A percentile compares a stretch with the other conserved stretches of the same genome.
phyloP scores from a whole-genome alignment of 2,113 vertebrate species.

The Eclectus roratus region DNA sequence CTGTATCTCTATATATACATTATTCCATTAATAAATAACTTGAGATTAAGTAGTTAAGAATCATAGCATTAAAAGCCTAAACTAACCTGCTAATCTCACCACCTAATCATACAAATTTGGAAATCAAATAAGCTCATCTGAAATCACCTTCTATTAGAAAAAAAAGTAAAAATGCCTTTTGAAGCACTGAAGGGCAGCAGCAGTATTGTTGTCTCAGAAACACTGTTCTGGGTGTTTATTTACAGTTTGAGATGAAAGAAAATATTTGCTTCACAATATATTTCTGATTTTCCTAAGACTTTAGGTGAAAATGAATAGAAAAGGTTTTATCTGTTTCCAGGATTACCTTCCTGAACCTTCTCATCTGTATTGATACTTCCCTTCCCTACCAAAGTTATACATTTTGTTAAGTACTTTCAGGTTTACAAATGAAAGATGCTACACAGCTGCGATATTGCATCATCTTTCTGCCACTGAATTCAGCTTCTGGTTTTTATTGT shows the following conservation, averaged over 20 bases:
- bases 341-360: not conserved
- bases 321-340: not conserved
- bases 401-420: not conserved
- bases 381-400: not conserved
- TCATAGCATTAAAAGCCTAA: not conserved
- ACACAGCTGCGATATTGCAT: not conserved
- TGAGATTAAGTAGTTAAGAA: not conserved
- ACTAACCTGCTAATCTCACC: not conserved
- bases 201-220: not conserved
- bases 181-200: not conserved
- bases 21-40: not conserved
- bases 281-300: not conserved
- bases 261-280: not conserved
- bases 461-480: not conserved
- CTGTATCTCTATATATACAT: rapidly evolving
- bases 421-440: not conserved
- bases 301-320: not conserved
- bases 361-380: not conserved
- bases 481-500: not conserved
- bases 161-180: not conserved
- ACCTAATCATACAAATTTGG: not conserved
- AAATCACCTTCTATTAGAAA: not conserved
- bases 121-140: not conserved
- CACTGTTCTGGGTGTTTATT: not conserved
- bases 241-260: not conserved